These are phyloP conservation scores for Paradoxurus hermaphroditus DNA, from an alignment of 2,113 vertebrate species.

Conservation along the genomic window DNA sequence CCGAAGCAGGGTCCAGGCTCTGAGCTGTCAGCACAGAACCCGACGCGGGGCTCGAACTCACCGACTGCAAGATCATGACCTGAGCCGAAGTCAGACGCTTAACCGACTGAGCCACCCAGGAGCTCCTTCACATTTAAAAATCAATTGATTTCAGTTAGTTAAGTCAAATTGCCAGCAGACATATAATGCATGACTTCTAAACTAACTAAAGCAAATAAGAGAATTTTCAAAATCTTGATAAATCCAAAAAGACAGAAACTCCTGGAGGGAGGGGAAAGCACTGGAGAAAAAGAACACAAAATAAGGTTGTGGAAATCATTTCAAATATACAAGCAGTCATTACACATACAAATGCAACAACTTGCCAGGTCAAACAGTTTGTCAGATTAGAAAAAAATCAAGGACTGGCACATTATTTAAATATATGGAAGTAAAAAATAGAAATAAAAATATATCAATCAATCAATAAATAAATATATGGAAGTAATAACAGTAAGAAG, in stretches of 20 bases:
- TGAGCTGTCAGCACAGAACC: no score
- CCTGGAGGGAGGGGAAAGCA: neutral
- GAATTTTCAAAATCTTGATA: neutral
- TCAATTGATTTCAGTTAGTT: neutral
- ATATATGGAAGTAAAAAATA: neutral
- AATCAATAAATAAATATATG: neutral
- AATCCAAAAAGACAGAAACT: neutral
- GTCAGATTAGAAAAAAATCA: neutral
- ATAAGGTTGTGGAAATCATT: neutral
- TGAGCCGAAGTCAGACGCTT: no score
- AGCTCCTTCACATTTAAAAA: neutral
- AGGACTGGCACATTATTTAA: neutral
- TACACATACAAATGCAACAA: neutral
- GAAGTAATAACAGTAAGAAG: neutral
- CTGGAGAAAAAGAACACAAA: neutral
- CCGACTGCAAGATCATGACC: no score
- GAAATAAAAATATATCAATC: no score
- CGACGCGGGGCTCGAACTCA: no score
- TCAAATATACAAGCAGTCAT: neutral
- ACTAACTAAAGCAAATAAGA: neutral
- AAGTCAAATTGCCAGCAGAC: neutral
- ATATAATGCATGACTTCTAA: neutral
- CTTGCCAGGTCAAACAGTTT: neutral
- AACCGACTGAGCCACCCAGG: no score
- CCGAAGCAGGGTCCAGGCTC: no score